These are phyloP conservation scores for Mizuhopecten yessoensis DNA, from an alignment of 1,140 invertebrate genomes.

Conservation along the genomic window DNA sequence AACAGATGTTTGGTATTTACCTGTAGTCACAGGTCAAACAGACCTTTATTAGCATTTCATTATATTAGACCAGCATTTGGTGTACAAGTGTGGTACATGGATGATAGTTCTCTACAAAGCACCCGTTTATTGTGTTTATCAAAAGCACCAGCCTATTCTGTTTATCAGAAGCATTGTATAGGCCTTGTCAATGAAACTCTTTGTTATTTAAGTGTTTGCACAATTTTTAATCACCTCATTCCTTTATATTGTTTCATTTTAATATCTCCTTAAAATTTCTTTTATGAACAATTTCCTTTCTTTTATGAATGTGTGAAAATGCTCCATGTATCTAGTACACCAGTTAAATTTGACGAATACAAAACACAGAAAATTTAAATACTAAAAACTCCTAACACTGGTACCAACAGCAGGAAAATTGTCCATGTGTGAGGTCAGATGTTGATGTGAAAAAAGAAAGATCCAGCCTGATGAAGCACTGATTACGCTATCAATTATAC, in stretches of 20 bases:
- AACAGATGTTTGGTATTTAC: background rate
- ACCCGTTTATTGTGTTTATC: background rate
- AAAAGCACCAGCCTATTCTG: background rate
- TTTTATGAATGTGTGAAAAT: background rate
- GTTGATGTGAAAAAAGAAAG: too few species aligned
- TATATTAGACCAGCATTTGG: background rate
- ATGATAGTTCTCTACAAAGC: background rate
- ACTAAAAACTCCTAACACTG: too few species aligned
- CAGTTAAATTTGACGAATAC: too few species aligned
- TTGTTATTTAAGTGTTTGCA: background rate
- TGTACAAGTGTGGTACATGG: background rate
- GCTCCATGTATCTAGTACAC: too few species aligned
- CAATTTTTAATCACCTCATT: background rate
- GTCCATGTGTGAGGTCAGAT: too few species aligned
- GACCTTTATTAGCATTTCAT: background rate
- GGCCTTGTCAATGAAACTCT: background rate
- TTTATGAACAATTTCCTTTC: background rate
- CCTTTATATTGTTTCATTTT: background rate
- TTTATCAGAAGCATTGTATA: background rate
- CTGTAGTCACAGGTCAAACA: background rate
- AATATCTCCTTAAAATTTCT: background rate
- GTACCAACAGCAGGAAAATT: too few species aligned
- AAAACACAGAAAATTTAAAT: too few species aligned
- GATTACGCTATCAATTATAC: too few species aligned
- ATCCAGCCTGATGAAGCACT: too few species aligned